These are phyloP conservation scores for Phataginus tetradactyla DNA, from an alignment of 2,797 vertebrate species.

Conservation along the genomic window DNA sequence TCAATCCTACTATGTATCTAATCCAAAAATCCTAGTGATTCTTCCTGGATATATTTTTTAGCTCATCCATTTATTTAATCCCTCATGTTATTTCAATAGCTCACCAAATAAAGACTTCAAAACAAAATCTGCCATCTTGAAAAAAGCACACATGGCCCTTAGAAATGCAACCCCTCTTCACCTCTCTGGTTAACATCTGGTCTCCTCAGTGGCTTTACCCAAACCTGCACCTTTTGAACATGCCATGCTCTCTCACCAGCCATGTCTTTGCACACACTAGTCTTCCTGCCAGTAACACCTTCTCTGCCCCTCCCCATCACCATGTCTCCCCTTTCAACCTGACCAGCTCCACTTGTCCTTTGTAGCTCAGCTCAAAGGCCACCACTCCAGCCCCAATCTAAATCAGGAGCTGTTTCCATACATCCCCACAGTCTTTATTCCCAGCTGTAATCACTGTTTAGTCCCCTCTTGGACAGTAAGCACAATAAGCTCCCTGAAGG, in stretches of 20 bases:
- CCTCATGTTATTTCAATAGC: neutral
- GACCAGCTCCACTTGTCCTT: neutral
- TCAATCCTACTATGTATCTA: neutral
- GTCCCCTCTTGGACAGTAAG: neutral
- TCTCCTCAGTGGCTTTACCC: too few relatives aligned
- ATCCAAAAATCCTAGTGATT: neutral
- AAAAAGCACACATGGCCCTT: neutral
- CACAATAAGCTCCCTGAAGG: neutral
- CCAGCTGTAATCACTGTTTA: neutral
- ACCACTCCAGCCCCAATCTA: neutral
- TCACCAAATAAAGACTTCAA: neutral
- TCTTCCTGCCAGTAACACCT: neutral
- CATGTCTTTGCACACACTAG: neutral
- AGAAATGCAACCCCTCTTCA: neutral
- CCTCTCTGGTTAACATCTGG: neutral
- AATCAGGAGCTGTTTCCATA: neutral
- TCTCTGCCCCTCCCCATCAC: neutral
- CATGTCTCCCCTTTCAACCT: neutral
- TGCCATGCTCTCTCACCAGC: neutral
- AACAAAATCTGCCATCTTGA: neutral
- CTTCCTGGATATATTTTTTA: conserved; percentile 4
- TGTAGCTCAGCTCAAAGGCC: neutral
- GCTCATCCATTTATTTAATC: neutral
- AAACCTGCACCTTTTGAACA: neutral
- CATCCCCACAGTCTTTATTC: neutral